phyloP scores from a whole-genome alignment of 2,797 vertebrate species.

The Poeciliopsis infans region DNA sequence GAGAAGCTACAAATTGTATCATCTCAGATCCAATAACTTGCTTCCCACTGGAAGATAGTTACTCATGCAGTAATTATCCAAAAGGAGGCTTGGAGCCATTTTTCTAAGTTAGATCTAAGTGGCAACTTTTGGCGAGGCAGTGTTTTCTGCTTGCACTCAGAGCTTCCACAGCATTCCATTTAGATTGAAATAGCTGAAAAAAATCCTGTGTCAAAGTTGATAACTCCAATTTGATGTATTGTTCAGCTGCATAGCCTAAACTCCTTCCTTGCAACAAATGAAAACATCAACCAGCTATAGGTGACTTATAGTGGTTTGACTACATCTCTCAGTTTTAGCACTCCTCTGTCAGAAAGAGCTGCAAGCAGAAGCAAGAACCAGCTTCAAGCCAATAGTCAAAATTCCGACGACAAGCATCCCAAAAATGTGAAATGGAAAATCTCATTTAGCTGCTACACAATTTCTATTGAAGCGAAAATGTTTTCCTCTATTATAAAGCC shows the following conservation, averaged over 20 bases:
- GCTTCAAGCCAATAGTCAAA: background rate
- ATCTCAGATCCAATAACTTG: background rate
- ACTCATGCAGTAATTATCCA: background rate
- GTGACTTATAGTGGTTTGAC: background rate
- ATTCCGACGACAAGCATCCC: background rate
- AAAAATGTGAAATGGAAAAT: background rate
- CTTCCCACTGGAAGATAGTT: background rate
- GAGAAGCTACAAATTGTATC: background rate
- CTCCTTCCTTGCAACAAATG: background rate
- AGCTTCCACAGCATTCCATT: too few species aligned
- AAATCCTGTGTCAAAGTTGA: background rate
- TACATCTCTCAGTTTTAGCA: background rate
- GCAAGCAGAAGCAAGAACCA: background rate
- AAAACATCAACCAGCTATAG: background rate
- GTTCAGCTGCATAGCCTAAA: background rate
- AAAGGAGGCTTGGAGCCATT: background rate
- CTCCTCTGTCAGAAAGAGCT: background rate
- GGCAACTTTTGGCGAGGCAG: background rate
- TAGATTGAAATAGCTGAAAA: background rate
- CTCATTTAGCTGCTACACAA: background rate
- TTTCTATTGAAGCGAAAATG: background rate
- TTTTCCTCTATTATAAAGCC: background rate
- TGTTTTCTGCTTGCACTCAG: background rate
- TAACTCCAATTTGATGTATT: background rate
- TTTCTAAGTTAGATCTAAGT: background rate